These are phyloP conservation scores for Thinocorus orbignyianus DNA, from an alignment of 2,113 vertebrate genomes.

Conservation along the genomic window DNA sequence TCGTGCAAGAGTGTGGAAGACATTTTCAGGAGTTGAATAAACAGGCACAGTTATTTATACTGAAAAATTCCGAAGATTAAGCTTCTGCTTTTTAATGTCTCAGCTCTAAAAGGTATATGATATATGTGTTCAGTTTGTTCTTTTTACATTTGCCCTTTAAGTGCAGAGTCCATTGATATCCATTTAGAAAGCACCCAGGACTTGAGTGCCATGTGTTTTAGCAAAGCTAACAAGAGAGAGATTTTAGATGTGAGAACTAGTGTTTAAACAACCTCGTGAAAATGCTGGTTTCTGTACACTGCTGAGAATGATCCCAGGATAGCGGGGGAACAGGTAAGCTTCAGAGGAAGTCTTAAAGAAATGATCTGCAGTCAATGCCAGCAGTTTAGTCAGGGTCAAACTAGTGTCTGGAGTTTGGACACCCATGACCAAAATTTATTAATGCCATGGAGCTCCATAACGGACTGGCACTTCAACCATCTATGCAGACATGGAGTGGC, in stretches of 20 bases:
- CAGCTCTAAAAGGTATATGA: slow-evolving; percentile 20
- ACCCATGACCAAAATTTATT: not conserved
- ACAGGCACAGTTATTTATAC: slow-evolving; percentile 27
- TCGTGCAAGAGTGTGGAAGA: not conserved
- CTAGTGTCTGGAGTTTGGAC: not conserved
- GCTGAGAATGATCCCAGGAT: accelerated
- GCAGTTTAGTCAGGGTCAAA: not conserved
- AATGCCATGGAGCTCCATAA: not conserved
- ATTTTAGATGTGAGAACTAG: not conserved
- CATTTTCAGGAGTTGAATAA: not conserved
- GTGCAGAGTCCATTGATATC: not conserved
- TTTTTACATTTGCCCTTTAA: slow-evolving; percentile 1
- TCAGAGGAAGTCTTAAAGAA: not conserved
- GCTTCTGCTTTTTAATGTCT: slow-evolving; percentile 38
- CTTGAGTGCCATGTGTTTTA: slow-evolving; percentile 17
- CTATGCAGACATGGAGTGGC: not conserved
- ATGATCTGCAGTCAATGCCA: not conserved
- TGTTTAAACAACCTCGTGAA: not conserved
- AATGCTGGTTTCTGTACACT: not conserved
- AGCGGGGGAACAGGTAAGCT: not conserved
- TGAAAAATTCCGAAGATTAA: slow-evolving; percentile 52
- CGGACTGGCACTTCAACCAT: not conserved
- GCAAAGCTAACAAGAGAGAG: not conserved
- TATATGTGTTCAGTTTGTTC: not conserved
- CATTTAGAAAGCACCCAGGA: slow-evolving; percentile 2